phyloP scores from a whole-genome alignment of 2,888 invertebrate genomes.

The Salticus scenicus region DNA sequence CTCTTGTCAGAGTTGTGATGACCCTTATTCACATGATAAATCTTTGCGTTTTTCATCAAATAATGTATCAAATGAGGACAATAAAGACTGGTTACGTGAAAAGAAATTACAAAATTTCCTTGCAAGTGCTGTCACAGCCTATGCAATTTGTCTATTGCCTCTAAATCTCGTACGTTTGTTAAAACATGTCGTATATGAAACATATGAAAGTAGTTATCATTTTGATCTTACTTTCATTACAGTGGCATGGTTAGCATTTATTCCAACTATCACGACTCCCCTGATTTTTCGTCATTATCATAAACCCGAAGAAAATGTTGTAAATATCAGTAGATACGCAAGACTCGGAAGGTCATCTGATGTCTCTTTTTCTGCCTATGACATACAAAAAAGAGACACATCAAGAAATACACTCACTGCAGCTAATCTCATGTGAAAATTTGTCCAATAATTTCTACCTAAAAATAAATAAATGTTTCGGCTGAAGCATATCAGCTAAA shows the following conservation, averaged over 20 bases:
- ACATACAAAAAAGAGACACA: slow-evolving; percentile 25
- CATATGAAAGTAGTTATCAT: slow-evolving; percentile 82
- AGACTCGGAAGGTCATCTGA: slow-evolving; percentile 57
- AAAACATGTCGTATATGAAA: slow-evolving; percentile 81
- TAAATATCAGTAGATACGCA: slow-evolving; percentile 46
- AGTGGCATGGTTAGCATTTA: slow-evolving; percentile 83
- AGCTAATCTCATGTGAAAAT: not conserved
- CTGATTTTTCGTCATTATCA: slow-evolving; percentile 77
- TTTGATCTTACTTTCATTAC: slow-evolving; percentile 83
- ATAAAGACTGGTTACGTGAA: slow-evolving; percentile 78
- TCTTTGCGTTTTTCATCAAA: slow-evolving; percentile 60
- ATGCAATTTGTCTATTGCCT: slow-evolving; percentile 82
- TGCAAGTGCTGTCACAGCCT: slow-evolving; percentile 81
- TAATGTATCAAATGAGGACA: slow-evolving; percentile 72
- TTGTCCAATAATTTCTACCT: no score
- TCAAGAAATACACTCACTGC: not conserved
- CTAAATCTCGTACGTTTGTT: slow-evolving; percentile 81
- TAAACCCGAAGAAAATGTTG: slow-evolving; percentile 4
- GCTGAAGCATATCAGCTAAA: no score
- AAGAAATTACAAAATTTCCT: slow-evolving; percentile 82
- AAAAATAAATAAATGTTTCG: no score
- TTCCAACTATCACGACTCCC: slow-evolving; percentile 83
- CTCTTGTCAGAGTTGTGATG: slow-evolving; percentile 63
- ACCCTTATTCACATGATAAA: slow-evolving; percentile 32
- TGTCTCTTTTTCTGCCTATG: slow-evolving; percentile 45